A percentile compares a stretch with the other conserved stretches of the same genome.
These are phyloP conservation scores for Thalpophila matura DNA, from an alignment of 2,888 invertebrate genomes.

Conservation along the genomic window DNA sequence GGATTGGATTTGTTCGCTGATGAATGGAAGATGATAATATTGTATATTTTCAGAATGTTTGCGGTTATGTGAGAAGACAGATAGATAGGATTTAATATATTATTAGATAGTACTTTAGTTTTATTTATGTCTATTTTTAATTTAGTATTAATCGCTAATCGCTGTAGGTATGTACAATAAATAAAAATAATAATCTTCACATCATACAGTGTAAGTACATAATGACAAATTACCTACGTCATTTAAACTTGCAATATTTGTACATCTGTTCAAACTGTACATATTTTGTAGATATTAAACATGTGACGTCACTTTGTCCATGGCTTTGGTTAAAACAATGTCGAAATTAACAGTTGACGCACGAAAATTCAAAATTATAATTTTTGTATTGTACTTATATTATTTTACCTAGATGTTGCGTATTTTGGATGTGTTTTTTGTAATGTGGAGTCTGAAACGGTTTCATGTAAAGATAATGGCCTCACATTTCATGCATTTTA, in stretches of 20 bases:
- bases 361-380: slow-evolving; percentile 2
- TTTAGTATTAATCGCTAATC: too few species aligned
- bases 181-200: slow-evolving; percentile 11
- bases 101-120: too few species aligned
- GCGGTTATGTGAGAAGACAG: too few species aligned
- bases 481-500: not conserved
- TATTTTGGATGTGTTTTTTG: not conserved
- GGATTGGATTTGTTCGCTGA: too few species aligned
- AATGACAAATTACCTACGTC: slow-evolving; percentile 13
- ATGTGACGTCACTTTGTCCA: slow-evolving; percentile 37
- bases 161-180: too few species aligned
- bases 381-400: slow-evolving; percentile 4
- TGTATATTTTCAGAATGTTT: too few species aligned
- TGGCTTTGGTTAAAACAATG: slow-evolving; percentile 35
- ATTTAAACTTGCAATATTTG: slow-evolving; percentile 34
- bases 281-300: slow-evolving; percentile 23
- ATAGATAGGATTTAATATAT: too few species aligned
- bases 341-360: slow-evolving; percentile 23
- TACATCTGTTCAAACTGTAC: slow-evolving; percentile 51
- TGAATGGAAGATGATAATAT: too few species aligned
- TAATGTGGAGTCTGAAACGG: not conserved
- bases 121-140: too few species aligned
- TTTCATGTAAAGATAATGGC: slow-evolving; percentile 1
- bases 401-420: not conserved
- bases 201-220: slow-evolving; percentile 32